A percentile compares a stretch with the other conserved stretches of the same genome.
Conservation (phyloP, 2,888 invertebrate genomes). For the Andrena fulva region DNA sequence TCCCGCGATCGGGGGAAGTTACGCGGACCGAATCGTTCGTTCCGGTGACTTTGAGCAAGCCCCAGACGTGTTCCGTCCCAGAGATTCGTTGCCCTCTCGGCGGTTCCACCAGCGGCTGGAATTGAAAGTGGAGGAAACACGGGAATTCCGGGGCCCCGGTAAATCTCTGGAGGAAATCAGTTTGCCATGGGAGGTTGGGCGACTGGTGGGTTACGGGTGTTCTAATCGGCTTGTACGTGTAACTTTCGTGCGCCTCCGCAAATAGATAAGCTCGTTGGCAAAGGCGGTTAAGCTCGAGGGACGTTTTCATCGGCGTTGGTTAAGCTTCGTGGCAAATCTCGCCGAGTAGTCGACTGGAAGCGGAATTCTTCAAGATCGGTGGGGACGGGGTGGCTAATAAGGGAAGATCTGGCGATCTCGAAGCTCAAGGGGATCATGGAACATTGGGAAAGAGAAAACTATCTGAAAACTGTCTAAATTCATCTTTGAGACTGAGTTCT, state of each 20-base stretch:
- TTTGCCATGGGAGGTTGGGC: slow-evolving; percentile 13
- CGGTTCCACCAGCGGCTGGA: slow-evolving; percentile 35
- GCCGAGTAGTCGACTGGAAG: slow-evolving; percentile 1
- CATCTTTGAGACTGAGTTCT: no score
- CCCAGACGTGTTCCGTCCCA: slow-evolving; percentile 48
- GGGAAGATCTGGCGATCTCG: no score
- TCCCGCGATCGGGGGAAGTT: slow-evolving; percentile 6
- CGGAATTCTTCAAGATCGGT: slow-evolving; percentile 2
- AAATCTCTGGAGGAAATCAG: slow-evolving; percentile 67
- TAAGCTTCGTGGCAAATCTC: slow-evolving; percentile 53
- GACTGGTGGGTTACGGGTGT: slow-evolving; percentile 54
- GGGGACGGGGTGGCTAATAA: no score
- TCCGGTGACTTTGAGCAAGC: slow-evolving; percentile 44
- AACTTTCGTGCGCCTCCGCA: slow-evolving; percentile 60
- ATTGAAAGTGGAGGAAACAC: slow-evolving; percentile 68
- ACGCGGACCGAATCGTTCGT: slow-evolving; percentile 7
- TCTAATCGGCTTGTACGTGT: slow-evolving; percentile 76
- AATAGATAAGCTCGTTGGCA: slow-evolving; percentile 70
- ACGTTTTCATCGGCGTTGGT: slow-evolving; percentile 61
- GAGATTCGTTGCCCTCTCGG: slow-evolving; percentile 25
- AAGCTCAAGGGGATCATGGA: no score
- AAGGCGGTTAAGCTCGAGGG: slow-evolving; percentile 48
- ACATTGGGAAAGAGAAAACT: no score
- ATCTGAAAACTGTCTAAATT: no score
- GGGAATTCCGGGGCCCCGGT: slow-evolving; percentile 59